These are phyloP conservation scores for Linnaemya vulpina DNA, from an alignment of 2,888 invertebrate species.

Conservation along the genomic window DNA sequence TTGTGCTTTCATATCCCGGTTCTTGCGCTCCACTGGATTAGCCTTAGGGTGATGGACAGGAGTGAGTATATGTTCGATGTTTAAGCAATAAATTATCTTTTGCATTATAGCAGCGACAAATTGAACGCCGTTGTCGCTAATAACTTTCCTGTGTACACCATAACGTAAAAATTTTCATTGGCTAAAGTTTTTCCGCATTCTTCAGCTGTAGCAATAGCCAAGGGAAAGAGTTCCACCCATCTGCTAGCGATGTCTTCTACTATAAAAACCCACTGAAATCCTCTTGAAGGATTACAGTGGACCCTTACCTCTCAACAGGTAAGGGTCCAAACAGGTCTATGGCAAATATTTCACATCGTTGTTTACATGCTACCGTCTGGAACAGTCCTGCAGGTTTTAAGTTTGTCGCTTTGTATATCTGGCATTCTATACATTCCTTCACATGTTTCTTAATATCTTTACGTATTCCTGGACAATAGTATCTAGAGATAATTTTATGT, in stretches of 20 bases:
- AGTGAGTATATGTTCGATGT: no score
- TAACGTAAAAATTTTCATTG: not conserved
- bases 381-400: conserved; percentile 70
- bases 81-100: not conserved
- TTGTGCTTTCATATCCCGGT: no score
- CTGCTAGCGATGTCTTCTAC: not conserved
- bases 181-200: not conserved
- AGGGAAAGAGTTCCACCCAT: not conserved
- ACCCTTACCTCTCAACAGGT: no score
- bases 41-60: no score
- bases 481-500: conserved; percentile 10
- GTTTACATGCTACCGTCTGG: no score
- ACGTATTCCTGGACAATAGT: conserved; percentile 25
- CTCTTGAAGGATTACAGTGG: no score
- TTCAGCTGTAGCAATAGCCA: not conserved
- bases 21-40: no score
- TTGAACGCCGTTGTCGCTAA: not conserved
- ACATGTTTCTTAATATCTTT: conserved; percentile 27
- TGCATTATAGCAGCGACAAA: not conserved
- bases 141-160: not conserved
- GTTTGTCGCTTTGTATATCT: conserved; percentile 65
- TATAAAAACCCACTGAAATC: not conserved
- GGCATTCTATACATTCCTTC: conserved; percentile 53
- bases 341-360: conserved; percentile 66
- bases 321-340: not conserved